Evolutionary conservation across 2,888 invertebrate genomes (phyloP).

Genomic region (Conistra vaccinii): DNA sequence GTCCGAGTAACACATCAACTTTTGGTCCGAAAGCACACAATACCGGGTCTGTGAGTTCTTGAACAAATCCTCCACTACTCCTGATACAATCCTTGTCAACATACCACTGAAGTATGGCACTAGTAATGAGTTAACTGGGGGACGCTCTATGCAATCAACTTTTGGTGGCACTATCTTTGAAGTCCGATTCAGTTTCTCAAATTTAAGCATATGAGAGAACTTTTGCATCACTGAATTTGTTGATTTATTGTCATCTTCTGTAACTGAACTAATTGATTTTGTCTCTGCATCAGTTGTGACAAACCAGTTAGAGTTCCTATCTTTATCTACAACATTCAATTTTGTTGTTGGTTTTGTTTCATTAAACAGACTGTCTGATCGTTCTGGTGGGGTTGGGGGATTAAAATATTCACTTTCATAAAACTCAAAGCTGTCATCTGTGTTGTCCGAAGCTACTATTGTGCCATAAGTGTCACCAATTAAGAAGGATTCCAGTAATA

Average conservation of each 20-base stretch:
- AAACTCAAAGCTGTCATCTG: constrained; percentile 81
- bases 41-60: constrained; percentile 94
- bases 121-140: constrained; percentile 86
- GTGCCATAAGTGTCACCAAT: constrained; percentile 93
- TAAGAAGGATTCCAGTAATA: constrained; percentile 92
- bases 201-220: constrained; percentile 86
- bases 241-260: constrained; percentile 74
- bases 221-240: constrained; percentile 81
- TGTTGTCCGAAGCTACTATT: constrained; percentile 86
- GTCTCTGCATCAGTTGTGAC: constrained; percentile 69
- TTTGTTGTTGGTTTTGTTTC: constrained; percentile 70
- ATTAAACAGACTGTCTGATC: constrained; percentile 91
- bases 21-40: constrained; percentile 93
- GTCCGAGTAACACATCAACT: constrained; percentile 94
- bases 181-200: constrained; percentile 84
- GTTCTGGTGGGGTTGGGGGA: constrained; percentile 92
- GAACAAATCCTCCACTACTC: constrained; percentile 93
- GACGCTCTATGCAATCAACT: constrained; percentile 86
- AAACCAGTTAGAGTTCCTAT: constrained; percentile 87
- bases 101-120: constrained; percentile 91
- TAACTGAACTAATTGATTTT: constrained; percentile 48
- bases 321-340: constrained; percentile 72
- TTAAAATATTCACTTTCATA: constrained; percentile 86
- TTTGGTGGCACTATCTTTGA: constrained; percentile 73
- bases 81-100: constrained; percentile 90